These are phyloP conservation scores for Clupea harengus DNA, from an alignment of 2,113 vertebrate species.

Conservation along the genomic window DNA sequence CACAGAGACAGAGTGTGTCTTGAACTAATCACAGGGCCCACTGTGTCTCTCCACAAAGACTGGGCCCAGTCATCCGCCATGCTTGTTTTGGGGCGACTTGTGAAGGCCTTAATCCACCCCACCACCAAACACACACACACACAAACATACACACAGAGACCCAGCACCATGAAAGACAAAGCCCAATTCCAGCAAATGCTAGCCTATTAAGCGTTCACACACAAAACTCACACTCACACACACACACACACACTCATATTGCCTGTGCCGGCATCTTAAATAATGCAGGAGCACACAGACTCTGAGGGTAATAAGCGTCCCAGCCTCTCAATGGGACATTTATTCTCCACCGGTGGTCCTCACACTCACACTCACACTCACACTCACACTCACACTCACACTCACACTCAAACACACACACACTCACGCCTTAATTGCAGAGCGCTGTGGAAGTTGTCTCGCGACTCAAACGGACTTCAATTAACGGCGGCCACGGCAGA, in stretches of 20 bases:
- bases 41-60: neutral
- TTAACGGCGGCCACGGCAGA: neutral
- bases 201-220: neutral
- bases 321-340: neutral
- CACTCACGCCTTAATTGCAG: neutral
- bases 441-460: neutral
- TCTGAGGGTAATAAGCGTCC: neutral
- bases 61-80: constrained; percentile 23
- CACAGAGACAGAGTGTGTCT: neutral
- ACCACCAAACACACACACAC: constrained; percentile 11
- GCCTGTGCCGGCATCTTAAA: neutral
- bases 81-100: constrained; percentile 4
- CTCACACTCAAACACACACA: neutral
- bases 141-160: neutral
- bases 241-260: neutral
- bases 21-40: neutral
- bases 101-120: constrained; percentile 24
- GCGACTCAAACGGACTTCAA: neutral
- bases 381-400: neutral
- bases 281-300: neutral
- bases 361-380: neutral
- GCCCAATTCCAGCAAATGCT: too few relatives aligned
- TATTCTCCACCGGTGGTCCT: neutral
- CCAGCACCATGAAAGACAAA: neutral
- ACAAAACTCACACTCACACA: neutral